Evolutionary conservation across 2,888 invertebrate species (phyloP), one percentile per base, ranked within the genome.

Genomic region (Tiliacea citrago): DNA sequence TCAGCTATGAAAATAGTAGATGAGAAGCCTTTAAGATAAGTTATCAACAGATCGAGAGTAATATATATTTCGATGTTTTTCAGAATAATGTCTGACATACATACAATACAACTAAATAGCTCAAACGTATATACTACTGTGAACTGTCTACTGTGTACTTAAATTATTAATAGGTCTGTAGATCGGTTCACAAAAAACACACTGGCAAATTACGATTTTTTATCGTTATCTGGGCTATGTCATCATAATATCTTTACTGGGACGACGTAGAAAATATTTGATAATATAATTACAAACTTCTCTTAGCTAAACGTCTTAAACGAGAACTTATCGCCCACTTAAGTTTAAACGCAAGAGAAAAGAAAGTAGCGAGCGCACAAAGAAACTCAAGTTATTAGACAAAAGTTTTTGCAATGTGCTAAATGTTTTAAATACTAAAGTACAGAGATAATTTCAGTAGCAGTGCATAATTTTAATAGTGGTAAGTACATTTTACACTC

Each of bases 241-340:
- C n/a, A 45, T 58, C 10, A 57, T 61, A 39, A 6, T 39, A 62
- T 24, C 53, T 60, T 60, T 18, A 35, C 6, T 16, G 4, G 5
- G 55, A 51, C 5, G 5, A 75, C 35, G 12, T 1, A 24, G 2
- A 55, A 55, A 60, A 58, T 58, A 70, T 39, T 68, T 67, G 18
- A 61, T n/a, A 58, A 29, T 71, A 67, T 24, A 58, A 68, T 62
- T 61, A 61, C 13, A 29, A 77, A 66, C 21, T 67, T 62, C 13
- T 71, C 12, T 58, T 21, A 58, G 13, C 51, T 61, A 68, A 71
- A 68, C 45, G 68, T 62, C 66, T 53, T 47, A 72, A 71, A 57
- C 57, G n/a, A 62, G 45, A 78, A 78, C 49, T 83, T 83, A 83
- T 78, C 21, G 45, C 49, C 58, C 71, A 82, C 66, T 68, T 78